Conservation (phyloP, 2,797 vertebrate genomes). For the Malurus splendens region DNA sequence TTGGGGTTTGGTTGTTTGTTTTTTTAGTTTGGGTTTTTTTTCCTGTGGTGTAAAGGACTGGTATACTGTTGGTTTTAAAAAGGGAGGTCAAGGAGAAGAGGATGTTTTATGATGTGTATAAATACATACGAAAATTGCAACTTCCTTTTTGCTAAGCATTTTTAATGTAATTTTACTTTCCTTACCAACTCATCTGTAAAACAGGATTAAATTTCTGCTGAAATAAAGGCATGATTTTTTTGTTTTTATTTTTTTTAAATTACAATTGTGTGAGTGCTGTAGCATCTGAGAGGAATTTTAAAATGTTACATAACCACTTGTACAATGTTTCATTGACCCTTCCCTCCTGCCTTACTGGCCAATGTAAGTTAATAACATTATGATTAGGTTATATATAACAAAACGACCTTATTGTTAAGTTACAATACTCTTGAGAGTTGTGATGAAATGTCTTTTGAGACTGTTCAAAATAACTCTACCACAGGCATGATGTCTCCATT, state of each 20-base stretch:
- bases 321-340: background rate
- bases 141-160: background rate
- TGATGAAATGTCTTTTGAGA: background rate
- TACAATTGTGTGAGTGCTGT: background rate
- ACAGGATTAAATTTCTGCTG: background rate
- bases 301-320: background rate
- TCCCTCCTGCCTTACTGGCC: background rate
- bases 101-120: background rate
- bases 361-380: background rate
- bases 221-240: background rate
- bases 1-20: too few species aligned
- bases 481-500: background rate
- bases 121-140: background rate
- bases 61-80: background rate
- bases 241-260: background rate
- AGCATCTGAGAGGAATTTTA: background rate
- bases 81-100: background rate
- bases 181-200: background rate
- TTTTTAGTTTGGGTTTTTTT: background rate
- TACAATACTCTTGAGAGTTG: background rate
- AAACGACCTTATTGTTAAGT: background rate
- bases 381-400: background rate
- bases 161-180: background rate
- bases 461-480: background rate
- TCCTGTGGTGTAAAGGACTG: background rate